Percentiles rank a stretch among this genome's conserved stretches.
These are phyloP conservation scores for Drosophila lacertosa DNA, from an alignment of 1,140 invertebrate genomes.

Conservation along the genomic window DNA sequence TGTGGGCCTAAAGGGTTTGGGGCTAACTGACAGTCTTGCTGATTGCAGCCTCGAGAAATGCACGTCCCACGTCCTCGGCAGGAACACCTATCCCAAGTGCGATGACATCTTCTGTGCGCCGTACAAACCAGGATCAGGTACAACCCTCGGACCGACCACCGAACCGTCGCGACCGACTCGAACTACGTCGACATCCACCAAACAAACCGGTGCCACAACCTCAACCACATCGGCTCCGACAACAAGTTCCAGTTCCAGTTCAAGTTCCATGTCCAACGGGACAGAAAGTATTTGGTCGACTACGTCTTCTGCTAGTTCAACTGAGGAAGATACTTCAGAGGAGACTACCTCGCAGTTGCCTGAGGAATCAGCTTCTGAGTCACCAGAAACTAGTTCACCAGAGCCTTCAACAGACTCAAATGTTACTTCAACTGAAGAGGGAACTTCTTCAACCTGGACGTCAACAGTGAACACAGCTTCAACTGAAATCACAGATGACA, in stretches of 20 bases:
- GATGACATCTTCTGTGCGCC: conserved; percentile 24
- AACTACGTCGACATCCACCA: conserved; percentile 11
- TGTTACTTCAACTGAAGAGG: neutral
- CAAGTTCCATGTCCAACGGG: too few species aligned
- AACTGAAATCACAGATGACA: neutral
- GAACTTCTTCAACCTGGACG: too few species aligned
- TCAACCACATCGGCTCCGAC: too few species aligned
- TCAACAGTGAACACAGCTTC: neutral
- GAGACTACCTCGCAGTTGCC: too few species aligned
- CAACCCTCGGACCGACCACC: conserved; percentile 8
- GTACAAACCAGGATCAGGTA: neutral
- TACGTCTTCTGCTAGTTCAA: too few species aligned
- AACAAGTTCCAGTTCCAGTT: too few species aligned
- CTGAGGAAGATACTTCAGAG: too few species aligned
- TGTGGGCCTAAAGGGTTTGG: too few species aligned
- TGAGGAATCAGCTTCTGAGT: neutral
- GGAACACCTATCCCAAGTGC: conserved; percentile 14
- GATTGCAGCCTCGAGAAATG: neutral
- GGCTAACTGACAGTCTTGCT: too few species aligned
- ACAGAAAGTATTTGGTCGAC: too few species aligned
- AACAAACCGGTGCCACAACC: too few species aligned
- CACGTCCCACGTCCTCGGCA: neutral
- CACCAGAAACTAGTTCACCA: neutral
- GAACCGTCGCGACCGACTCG: conserved; percentile 3
- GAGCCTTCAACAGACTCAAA: neutral